These are phyloP conservation scores for Syngnathus scovelli DNA, from an alignment of 2,113 vertebrate genomes.

Conservation along the genomic window DNA sequence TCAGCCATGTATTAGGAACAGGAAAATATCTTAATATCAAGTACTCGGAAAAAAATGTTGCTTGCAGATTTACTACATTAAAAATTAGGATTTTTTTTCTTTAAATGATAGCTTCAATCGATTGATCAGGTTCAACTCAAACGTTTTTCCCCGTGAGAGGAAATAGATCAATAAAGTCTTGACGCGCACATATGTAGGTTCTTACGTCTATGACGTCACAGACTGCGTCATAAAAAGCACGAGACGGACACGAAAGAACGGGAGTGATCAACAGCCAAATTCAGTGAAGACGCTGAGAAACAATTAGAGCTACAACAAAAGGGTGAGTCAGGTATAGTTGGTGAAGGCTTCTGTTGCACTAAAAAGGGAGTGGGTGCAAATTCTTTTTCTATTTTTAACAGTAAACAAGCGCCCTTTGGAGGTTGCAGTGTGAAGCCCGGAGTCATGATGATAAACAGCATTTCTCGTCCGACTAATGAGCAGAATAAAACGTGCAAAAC, in stretches of 20 bases:
- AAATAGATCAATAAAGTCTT: neutral
- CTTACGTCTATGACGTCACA: neutral
- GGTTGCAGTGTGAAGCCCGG: too few species aligned
- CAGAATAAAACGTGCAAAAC: too few species aligned
- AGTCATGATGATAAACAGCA: too few species aligned
- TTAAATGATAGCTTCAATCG: neutral
- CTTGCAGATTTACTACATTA: neutral
- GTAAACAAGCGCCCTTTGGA: too few species aligned
- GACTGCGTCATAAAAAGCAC: neutral
- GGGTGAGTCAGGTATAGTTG: neutral
- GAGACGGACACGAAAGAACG: neutral
- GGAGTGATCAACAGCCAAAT: neutral
- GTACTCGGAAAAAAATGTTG: neutral
- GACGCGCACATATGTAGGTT: neutral
- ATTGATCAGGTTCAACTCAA: neutral
- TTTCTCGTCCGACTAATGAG: too few species aligned
- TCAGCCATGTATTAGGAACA: neutral
- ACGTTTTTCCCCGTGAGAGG: neutral
- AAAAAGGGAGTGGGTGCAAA: too few species aligned
- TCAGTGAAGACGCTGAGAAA: neutral
- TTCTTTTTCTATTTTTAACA: too few species aligned
- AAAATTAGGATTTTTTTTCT: neutral
- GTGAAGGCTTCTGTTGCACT: neutral
- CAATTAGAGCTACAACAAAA: neutral
- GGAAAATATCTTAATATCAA: neutral